A percentile compares a stretch with the other conserved stretches of the same genome.
Evolutionary conservation across 1,140 invertebrate genomes (phyloP).

Genomic region (Phocides pigmalion): DNA sequence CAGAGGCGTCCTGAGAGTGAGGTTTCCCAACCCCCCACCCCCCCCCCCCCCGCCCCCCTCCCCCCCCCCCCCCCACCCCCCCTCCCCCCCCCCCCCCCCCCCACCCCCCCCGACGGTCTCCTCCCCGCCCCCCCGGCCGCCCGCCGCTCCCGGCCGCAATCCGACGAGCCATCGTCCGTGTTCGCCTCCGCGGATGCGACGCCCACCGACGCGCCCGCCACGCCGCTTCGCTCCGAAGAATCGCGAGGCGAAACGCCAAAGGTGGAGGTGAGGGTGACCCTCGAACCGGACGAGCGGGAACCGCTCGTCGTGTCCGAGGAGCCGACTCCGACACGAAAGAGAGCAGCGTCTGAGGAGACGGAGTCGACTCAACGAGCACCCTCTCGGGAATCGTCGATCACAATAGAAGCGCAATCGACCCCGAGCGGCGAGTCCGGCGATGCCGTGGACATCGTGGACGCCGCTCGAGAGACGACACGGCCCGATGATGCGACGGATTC

Average conservation of each 20-base stretch:
- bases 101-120: too few species aligned
- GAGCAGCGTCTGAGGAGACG: constrained; percentile 46
- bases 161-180: constrained; percentile 70
- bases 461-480: constrained; percentile 49
- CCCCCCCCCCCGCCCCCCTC: too few species aligned
- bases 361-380: constrained; percentile 47
- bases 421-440: constrained; percentile 41
- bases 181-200: constrained; percentile 67
- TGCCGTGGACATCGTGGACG: constrained; percentile 20
- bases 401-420: constrained; percentile 49
- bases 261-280: constrained; percentile 26
- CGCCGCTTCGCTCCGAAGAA: constrained; percentile 20
- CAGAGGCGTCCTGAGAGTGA: too few species aligned
- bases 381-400: constrained; percentile 62
- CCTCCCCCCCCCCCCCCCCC: too few species aligned
- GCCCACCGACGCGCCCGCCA: constrained; percentile 54
- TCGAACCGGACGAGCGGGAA: background rate
- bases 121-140: constrained; percentile 69
- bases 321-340: constrained; percentile 10
- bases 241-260: constrained; percentile 22
- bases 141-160: constrained; percentile 57
- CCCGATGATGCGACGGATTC: constrained; percentile 29
- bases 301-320: constrained; percentile 19
- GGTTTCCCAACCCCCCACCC: too few species aligned
- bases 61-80: too few species aligned